phyloP scores from a whole-genome alignment of 2,888 invertebrate species.

The Drosophila maculinotata region DNA sequence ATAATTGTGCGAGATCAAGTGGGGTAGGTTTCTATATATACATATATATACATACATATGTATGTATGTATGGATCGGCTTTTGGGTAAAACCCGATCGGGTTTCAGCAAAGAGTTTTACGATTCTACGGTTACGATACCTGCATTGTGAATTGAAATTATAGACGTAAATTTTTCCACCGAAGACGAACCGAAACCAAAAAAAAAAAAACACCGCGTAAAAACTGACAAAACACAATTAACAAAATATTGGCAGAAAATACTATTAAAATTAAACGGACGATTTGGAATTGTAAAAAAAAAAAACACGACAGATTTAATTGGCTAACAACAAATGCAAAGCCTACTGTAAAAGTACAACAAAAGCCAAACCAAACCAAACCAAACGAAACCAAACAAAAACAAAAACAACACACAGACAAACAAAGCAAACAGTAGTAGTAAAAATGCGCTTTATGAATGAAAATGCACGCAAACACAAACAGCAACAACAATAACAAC shows the following conservation, averaged over 20 bases:
- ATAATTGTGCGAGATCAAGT: conserved; percentile 45
- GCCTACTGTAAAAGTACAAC: conserved; percentile 32
- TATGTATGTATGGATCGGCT: conserved; percentile 15
- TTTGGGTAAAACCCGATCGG: conserved; percentile 49
- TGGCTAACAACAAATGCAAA: conserved; percentile 14
- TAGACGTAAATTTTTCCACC: not conserved
- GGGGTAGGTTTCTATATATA: conserved; percentile 42
- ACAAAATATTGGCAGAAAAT: conserved; percentile 1
- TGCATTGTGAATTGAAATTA: conserved; percentile 50
- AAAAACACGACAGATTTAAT: not conserved
- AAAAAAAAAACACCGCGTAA: not conserved
- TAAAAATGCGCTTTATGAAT: conserved; percentile 72
- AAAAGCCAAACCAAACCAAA: conserved; percentile 2
- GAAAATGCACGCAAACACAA: conserved; percentile 63
- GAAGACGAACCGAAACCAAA: too few species aligned
- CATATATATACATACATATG: not conserved
- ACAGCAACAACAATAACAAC: conserved; percentile 22
- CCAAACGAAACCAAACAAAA: conserved; percentile 1
- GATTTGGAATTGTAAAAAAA: not conserved
- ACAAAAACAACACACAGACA: conserved; percentile 7
- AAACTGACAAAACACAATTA: not conserved
- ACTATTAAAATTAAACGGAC: conserved; percentile 9
- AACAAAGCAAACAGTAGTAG: conserved; percentile 27
- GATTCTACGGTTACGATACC: conserved; percentile 48
- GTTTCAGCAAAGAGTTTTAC: conserved; percentile 9